A percentile compares a stretch with the other conserved stretches of the same genome.
Conservation (phyloP, 1,140 invertebrate genomes). For the Drosophila novamexicana region DNA sequence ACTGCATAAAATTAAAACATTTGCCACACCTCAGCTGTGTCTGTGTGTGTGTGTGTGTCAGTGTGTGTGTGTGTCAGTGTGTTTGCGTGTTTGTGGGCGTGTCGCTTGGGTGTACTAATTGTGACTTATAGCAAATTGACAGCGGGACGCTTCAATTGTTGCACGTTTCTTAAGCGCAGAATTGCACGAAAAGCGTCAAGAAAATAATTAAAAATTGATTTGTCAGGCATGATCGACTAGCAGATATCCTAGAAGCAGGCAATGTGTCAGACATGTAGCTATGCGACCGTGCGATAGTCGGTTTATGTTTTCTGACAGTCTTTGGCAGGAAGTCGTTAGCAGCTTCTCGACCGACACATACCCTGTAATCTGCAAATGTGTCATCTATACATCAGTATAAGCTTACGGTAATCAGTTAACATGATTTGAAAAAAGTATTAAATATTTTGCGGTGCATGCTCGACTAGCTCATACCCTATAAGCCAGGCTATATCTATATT, state of each 20-base stretch:
- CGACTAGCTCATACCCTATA: neutral
- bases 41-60: neutral
- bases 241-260: neutral
- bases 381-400: too few species aligned
- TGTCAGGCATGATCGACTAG: neutral
- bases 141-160: slow-evolving; percentile 29
- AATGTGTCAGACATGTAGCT: neutral
- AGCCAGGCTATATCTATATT: too few species aligned
- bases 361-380: neutral
- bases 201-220: slow-evolving; percentile 3
- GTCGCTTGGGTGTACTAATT: slow-evolving; percentile 27
- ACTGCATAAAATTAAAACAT: slow-evolving; percentile 34
- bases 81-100: slow-evolving; percentile 9
- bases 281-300: too few species aligned
- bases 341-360: neutral
- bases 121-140: slow-evolving; percentile 41
- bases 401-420: too few species aligned
- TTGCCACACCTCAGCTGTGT: slow-evolving; percentile 2
- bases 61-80: neutral
- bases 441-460: too few species aligned
- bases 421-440: too few species aligned
- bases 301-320: too few species aligned
- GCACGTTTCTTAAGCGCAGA: neutral
- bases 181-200: neutral
- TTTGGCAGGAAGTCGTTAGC: too few species aligned